Percentiles rank a stretch among this genome's conserved stretches.
Evolutionary conservation across 2,888 invertebrate genomes (phyloP).

Genomic region (Lasioglossum leucozonium): DNA sequence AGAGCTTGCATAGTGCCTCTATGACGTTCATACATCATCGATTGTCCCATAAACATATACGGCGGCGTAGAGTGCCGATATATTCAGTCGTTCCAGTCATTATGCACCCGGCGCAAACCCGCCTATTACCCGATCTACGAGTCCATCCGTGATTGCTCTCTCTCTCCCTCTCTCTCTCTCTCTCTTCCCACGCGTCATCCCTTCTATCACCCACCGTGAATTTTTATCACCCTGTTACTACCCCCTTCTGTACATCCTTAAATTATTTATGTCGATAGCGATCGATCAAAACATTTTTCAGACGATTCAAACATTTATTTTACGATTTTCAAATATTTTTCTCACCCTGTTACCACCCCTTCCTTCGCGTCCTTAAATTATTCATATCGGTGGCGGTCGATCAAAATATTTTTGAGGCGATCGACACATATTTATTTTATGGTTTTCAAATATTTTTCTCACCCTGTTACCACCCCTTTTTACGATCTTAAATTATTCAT

Average conservation of each 20-base stretch:
- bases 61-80: constrained; percentile 66
- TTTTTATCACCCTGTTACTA: not conserved
- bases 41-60: constrained; percentile 72
- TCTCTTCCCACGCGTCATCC: constrained; percentile 6
- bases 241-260: not conserved
- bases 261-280: not conserved
- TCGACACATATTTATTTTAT: too few species aligned
- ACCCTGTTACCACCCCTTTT: too few species aligned
- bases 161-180: constrained; percentile 40
- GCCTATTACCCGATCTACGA: constrained; percentile 59
- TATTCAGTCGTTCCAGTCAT: constrained; percentile 74
- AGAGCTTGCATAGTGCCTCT: constrained; percentile 50
- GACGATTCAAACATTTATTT: too few species aligned
- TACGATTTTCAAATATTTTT: too few species aligned
- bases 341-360: too few species aligned
- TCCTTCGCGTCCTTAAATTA: too few species aligned
- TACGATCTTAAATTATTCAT: not conserved
- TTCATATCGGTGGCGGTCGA: too few species aligned
- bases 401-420: not conserved
- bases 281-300: not conserved
- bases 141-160: constrained; percentile 49
- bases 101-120: constrained; percentile 65
- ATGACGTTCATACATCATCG: constrained; percentile 78
- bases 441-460: too few species aligned
- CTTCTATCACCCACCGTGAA: not conserved